Base-by-base conservation (phyloP, 1,140 invertebrate genomes). In the Adoxophyes honmai region DNA sequence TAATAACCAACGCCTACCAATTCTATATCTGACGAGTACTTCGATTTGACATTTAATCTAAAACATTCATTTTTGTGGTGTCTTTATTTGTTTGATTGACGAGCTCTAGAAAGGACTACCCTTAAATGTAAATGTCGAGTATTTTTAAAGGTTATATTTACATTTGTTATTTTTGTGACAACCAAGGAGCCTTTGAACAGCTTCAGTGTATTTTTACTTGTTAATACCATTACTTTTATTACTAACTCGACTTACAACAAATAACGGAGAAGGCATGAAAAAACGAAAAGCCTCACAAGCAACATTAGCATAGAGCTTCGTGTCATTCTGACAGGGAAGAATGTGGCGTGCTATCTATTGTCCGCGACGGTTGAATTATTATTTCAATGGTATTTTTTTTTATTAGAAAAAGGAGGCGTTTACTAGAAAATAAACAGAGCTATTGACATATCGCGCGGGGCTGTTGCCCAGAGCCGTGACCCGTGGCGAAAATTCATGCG, bases 381-480 rank as follows among this genome's bases (percentile, higher is more conserved):
- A 81, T 74, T 73, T 74, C 73, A 73, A 71, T 59, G 66, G 68
- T 65, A 75, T 75, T 81, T 78, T 75, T n/a, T 48, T 78, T 81
- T 79, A 77, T 79, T 81, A 77, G 70, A 73, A 78, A 78, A 70
- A 72, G 36, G 67, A 65, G 73, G 71, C 77, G 77, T 77, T 81
- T 79, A 75, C 71, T 70, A 68, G 68, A 79, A 85, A 82, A 82
- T 81, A 81, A 82, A 85, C 78, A 77, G 68, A 72, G 62, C 73
- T 75, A 85, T 85, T 82, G 81, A 82, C 79, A 79, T 79, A 74
- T 80, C 72, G 71, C 65, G 61, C 60, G 62, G 55, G 55, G 54
- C 52, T 58, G 55, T 39, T 52, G 36, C 34, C 58, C 35, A 34
- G 9, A 8, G 18, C 51, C 18, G 11, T 52, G 37, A 44, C 33